Evolutionary conservation across 2,113 vertebrate genomes (phyloP), one percentile per base, ranked within the genome.

Genomic region (Hystrix cristata): DNA sequence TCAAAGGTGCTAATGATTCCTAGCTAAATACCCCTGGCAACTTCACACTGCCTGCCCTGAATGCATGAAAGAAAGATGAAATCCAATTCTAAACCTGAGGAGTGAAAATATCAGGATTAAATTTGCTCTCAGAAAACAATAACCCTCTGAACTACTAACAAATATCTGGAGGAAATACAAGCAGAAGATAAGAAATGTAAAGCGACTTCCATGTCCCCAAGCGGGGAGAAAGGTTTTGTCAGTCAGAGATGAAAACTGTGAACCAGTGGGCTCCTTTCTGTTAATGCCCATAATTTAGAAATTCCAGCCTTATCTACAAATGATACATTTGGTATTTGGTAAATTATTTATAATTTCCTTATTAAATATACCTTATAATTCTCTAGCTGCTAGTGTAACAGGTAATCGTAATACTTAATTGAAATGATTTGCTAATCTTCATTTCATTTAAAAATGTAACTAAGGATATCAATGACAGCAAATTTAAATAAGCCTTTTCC

Each of bases 321-420:
- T 31, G 82, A 91, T 15, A 90, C 27, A 48, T 85, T 97, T 94
- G 21, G 60, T 79, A 98, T 85, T 74, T 91, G 51, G 46, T 79
- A 81, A 97, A 93, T 94, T 93, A 87, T 65, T 97, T 86, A 72
- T 59, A 96, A 95, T 88, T 92, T 59, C 27, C 53, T 64, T 46
- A 60, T 82, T 31, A 6, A 97, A 91, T 60, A 90, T 55, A 10
- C 34, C 87, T 93, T 59, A 57, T n/a, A 79, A 76, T 82, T 94
- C 90, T 95, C 80, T 84, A 85, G 78, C 48, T 94, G 85, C 79
- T 59, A 43, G 95, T 95, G 57, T 93, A 87, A 53, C 25, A 95
- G 88, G 89, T 83, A 34, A 95, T 97, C n/a, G 71, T 79, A 74
- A 29, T 21, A 19, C 18, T 91, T 96, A 97, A 98, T 85, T 92